phyloP scores from a whole-genome alignment of 2,888 invertebrate genomes.

The Stenodera caucasica region DNA sequence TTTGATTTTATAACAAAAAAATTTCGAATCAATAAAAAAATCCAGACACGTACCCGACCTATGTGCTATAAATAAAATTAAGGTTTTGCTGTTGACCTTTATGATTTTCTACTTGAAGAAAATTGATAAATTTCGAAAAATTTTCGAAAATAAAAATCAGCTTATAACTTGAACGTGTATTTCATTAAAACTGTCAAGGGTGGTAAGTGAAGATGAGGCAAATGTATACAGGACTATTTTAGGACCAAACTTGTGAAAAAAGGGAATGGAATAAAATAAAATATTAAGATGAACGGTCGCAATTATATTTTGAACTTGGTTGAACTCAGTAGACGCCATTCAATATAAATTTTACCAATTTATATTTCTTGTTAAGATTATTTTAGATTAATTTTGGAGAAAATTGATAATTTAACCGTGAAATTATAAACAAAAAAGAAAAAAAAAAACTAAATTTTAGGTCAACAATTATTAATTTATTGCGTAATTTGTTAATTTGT shows the following conservation, averaged over 20 bases:
- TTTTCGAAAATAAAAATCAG: too few relatives aligned
- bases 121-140: too few relatives aligned
- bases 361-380: background rate
- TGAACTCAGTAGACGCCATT: slow-evolving; percentile 30
- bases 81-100: too few relatives aligned
- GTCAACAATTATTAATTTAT: too few relatives aligned
- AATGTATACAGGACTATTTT: background rate
- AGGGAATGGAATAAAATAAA: background rate
- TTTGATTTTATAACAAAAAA: too few relatives aligned
- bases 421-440: too few relatives aligned
- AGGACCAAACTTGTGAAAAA: background rate
- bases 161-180: background rate
- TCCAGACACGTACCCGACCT: background rate
- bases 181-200: background rate
- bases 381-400: too few relatives aligned
- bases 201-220: background rate
- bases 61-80: background rate
- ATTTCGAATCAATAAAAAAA: background rate
- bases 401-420: too few relatives aligned
- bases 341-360: background rate
- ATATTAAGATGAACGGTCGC: slow-evolving; percentile 16
- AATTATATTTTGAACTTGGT: slow-evolving; percentile 39
- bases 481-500: too few relatives aligned
- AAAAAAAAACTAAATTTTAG: too few relatives aligned
- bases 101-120: too few relatives aligned